These are phyloP conservation scores for Brevimyrus niger DNA, from an alignment of 2,113 vertebrate species.

Conservation along the genomic window DNA sequence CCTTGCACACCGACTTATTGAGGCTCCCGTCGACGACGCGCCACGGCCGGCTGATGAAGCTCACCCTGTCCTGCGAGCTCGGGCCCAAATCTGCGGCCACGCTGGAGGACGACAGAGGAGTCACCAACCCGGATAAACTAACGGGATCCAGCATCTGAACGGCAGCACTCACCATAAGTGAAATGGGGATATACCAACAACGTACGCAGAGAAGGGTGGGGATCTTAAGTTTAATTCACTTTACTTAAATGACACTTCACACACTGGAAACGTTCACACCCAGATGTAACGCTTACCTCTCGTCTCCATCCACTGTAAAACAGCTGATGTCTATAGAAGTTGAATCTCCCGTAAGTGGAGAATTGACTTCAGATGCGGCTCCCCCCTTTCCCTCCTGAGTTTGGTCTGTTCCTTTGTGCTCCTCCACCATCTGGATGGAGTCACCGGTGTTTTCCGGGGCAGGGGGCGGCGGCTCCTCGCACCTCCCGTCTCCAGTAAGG, in stretches of 20 bases:
- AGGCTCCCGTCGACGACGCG: conserved; percentile 80
- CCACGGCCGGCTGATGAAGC: conserved; percentile 85
- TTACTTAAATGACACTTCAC: not conserved
- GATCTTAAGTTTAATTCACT: not conserved
- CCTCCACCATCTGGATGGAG: not conserved
- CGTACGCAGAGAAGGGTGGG: not conserved
- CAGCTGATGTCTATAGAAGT: not conserved
- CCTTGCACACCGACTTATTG: conserved; percentile 82
- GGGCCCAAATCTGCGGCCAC: not conserved
- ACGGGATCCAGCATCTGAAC: not conserved
- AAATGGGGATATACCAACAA: not conserved
- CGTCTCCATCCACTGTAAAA: not conserved
- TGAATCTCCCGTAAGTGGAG: not conserved
- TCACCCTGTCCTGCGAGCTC: conserved; percentile 37
- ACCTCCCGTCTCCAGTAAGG: rapidly evolving
- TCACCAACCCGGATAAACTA: not conserved
- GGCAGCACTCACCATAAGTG: not conserved
- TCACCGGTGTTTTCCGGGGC: not conserved
- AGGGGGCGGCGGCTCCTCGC: not conserved
- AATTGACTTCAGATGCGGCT: not conserved
- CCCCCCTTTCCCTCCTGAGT: no score
- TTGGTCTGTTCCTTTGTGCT: not conserved
- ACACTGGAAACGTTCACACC: not conserved
- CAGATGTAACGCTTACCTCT: not conserved
- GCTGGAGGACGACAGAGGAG: not conserved